Evolutionary conservation across 2,888 invertebrate genomes (phyloP), one percentile per base, ranked within the genome.

Genomic region (Unio pictorum): DNA sequence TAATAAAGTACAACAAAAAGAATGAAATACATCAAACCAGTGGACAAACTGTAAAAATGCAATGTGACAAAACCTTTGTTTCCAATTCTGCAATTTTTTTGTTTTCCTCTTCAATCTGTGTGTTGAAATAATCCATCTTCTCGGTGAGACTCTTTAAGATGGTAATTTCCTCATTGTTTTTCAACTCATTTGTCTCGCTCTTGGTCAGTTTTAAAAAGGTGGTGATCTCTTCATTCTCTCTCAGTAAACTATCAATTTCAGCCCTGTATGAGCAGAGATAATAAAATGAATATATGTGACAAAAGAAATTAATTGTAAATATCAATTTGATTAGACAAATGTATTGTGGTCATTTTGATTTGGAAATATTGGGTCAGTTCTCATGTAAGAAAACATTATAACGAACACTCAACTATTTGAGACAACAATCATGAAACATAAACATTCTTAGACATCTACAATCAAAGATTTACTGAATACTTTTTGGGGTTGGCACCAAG

Each of bases 191-290:
- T 69, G 75, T 77, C 8, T 84, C 78, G 62, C 84, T 85, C 68
- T 80, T 74, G 8, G 81, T 79, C 30, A 84, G 73, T 20, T 74
- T 63, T 57, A 87, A 66, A 8, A 79, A 72, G 55, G 80, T 83
- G 17, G 74, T 66, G 8, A 87, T 78, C 64, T 86, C 84, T 23
- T 76, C 72, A 64, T 83, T 85, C 59, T 87, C 87, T 23, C 76
- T 72, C 57, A 81, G 69, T n/a, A 87, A 73, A 17, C 74, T 72
- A 7, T 75, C 69, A 54, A 85, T 81, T 65, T 83, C 82, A 23
- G 76, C 64, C 59, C 86, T 86, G 68, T 18, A 60, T 67, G 57
- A 66, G 23, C 23, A 23, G 23, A 23, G 23, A 23, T 23, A 23
- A 23, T 23, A 23, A 23, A 23, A 23, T 23, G 23, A 23, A 23